Base-by-base conservation (phyloP, 1,140 invertebrate species). In the Drosophila arizonae region DNA sequence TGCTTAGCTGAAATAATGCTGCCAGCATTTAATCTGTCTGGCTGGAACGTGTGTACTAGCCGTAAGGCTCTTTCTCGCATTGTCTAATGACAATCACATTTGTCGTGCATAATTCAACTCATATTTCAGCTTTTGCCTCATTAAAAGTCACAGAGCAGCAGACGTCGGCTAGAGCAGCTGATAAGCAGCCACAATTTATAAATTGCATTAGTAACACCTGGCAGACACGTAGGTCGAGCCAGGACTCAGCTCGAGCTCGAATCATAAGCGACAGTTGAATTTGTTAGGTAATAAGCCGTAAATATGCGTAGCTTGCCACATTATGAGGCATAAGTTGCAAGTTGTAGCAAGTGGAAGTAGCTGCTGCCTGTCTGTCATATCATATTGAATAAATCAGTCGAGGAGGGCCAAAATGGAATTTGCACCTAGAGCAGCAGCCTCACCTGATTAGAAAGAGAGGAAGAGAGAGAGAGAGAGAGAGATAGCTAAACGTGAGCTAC, bases 381-480 rank as follows among this genome's bases (percentile, higher is more conserved):
- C 81, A 81, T 74, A 86, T 85, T 85, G 81, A 85, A 85, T 85
- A 82, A 85, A 74, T 85, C 81, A 84, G 61, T 28, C 73, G 17
- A 39, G 11, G 36, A 39, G 41, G 39, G 41, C 55, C 39, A 43
- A 84, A 82, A 84, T 84, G 60, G 81, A 84, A 84, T 84, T 84
- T 84, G 81, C 81, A 85, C 81, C 81, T 84, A 21, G 33, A 26
- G 21, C 60, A 64, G 33, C 58, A 21, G 17, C 17, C 17, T 11
- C 65, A 57, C 50, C 71, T 70, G 67, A 74, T 70, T 68, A 70
- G 57, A 33, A 21, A 11, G 36, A 11, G 36, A 13, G 36, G 13
- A 11, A 39, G 36, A 39, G 11, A 39, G 33, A 33, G 33, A 33
- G 33, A 8, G 6, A 33, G 33, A 8, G 33, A 30, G 28, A 4